phyloP scores from a whole-genome alignment of 2,113 vertebrate genomes.

The Enhydra lutris region DNA sequence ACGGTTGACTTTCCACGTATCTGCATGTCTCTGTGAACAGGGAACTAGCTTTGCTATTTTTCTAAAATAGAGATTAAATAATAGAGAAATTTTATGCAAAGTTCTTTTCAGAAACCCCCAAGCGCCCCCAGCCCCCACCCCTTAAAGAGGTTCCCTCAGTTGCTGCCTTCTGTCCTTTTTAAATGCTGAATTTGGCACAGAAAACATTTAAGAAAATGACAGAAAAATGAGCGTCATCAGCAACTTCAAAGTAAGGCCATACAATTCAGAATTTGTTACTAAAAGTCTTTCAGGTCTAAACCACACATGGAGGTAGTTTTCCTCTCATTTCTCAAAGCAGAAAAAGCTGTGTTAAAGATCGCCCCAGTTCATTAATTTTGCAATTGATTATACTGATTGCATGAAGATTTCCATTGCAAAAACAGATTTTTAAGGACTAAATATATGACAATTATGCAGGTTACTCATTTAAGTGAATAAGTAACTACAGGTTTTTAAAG shows the following conservation, averaged over 20 bases:
- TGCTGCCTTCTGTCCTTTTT: conserved; percentile 59
- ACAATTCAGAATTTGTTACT: conserved; percentile 66
- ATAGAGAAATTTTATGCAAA: conserved; percentile 54
- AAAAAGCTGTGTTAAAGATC: conserved; percentile 52
- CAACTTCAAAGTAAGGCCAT: conserved; percentile 63
- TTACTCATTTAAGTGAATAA: conserved; percentile 59
- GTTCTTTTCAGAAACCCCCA: conserved; percentile 35
- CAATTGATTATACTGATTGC: conserved; percentile 76
- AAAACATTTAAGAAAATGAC: conserved; percentile 73
- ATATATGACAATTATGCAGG: conserved; percentile 71
- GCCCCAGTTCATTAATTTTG: conserved; percentile 72
- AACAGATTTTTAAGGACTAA: conserved; percentile 70
- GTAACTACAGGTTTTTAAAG: conserved; percentile 60
- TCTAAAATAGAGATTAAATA: conserved; percentile 34
- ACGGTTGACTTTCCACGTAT: not conserved
- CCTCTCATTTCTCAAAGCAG: conserved; percentile 55
- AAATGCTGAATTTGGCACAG: conserved; percentile 53
- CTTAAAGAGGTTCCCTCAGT: conserved; percentile 27
- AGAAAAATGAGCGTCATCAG: conserved; percentile 67
- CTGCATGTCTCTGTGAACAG: conserved; percentile 41
- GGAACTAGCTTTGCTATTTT: conserved; percentile 43
- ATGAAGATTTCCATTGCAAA: conserved; percentile 75
- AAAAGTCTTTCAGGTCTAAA: conserved; percentile 44
- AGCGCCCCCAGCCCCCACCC: not conserved
- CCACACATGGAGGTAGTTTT: conserved; percentile 65